Conservation (phyloP, 1,140 invertebrate species). For the Bathynomus jamesi region DNA sequence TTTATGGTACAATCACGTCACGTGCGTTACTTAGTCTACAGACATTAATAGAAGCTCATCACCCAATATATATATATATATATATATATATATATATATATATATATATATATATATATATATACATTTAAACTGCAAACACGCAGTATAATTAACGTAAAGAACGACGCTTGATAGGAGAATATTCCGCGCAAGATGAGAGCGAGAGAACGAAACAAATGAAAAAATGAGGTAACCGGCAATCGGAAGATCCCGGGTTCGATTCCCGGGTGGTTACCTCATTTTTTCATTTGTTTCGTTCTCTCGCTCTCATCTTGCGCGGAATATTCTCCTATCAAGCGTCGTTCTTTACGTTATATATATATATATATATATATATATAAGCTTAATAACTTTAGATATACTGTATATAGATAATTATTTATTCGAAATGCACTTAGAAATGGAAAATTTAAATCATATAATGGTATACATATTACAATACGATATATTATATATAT, state of each 20-base stretch:
- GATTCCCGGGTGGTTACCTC: too few relatives aligned
- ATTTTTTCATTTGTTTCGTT: too few relatives aligned
- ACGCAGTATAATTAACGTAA: not conserved
- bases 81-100: slow-evolving; percentile 2
- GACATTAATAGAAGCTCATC: too few relatives aligned
- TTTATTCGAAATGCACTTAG: not conserved
- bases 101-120: not conserved
- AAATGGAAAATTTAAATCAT: not conserved
- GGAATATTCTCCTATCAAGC: too few relatives aligned
- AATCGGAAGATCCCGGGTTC: too few relatives aligned
- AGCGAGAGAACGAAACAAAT: too few relatives aligned
- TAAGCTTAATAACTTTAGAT: not conserved
- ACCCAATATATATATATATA: not conserved
- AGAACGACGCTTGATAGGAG: too few relatives aligned
- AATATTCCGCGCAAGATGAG: too few relatives aligned
- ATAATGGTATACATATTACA: not conserved
- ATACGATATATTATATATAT: not conserved
- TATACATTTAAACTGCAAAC: not conserved
- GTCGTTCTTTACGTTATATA: too few relatives aligned
- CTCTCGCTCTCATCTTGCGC: too few relatives aligned
- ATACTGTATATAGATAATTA: not conserved
- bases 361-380: not conserved
- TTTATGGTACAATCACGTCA: not conserved
- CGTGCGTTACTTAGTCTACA: not conserved
- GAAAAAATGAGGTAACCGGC: too few relatives aligned